Evolutionary conservation across 2,888 invertebrate species (phyloP), one percentile per base, ranked within the genome.

Genomic region (Ceriagrion tenellum): DNA sequence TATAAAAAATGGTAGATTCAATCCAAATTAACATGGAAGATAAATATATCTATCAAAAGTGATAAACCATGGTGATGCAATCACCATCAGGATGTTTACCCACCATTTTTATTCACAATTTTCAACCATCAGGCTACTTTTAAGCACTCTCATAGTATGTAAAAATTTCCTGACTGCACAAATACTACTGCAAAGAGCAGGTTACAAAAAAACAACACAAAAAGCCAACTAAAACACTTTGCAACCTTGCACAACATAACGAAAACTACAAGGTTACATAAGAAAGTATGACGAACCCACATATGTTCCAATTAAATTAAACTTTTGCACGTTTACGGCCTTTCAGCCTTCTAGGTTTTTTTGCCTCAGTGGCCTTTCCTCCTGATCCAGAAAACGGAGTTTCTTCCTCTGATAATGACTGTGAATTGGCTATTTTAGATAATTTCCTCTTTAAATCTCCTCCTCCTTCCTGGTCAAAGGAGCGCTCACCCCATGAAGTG

Each of bases 1-100:
- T 93, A 93, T 93, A 93, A 93, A 93, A 93, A 93, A 93, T 93
- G 93, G 93, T 93, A 93, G 93, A 74, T 93, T 93, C 93, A 93
- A 93, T 93, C 69, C 69, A 93, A 93, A 93, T 93, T 35, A 93
- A 69, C 81, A 93, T 93, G 93, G 93, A 93, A 93, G 93, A 69
- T 93, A 93, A 69, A 93, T 93, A 93, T 93, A 63, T 93, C 56
- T 93, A 93, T 93, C 93, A 69, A 93, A 93, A 69, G 26, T 69
- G 93, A 74, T 93, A 93, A 40, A 93, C 74, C 93, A 93, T 40
- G n/a, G 93, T 69, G 93, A 93, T 93, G 69, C 69, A 63, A 47
- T 93, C 69, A 69, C 93, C n/a, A 69, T 47, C 69, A 26, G 69
- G 93, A 93, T 93, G 69, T 93, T 93, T 93, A 74, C 93, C 93